Evolutionary conservation across 2,888 invertebrate species (phyloP).

Genomic region (Tetragonula carbonaria): DNA sequence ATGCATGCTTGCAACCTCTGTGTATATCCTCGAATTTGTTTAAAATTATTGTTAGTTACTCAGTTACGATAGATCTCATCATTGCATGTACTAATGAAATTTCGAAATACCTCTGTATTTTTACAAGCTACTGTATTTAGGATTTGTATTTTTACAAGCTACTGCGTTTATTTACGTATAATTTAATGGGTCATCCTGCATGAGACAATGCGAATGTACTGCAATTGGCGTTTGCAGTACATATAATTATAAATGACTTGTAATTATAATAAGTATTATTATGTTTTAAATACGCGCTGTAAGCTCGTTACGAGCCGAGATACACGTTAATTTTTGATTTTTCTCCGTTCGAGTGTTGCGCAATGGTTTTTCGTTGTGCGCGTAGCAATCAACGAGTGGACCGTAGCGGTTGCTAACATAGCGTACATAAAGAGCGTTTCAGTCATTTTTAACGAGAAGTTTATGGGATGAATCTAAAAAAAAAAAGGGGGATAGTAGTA

Average conservation of each 20-base stretch:
- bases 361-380: slow-evolving; percentile 25
- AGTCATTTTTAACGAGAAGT: slow-evolving; percentile 28
- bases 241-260: not conserved
- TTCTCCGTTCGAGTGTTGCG: slow-evolving; percentile 19
- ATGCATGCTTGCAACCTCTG: too few relatives aligned
- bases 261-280: slow-evolving; percentile 39
- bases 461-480: slow-evolving; percentile 1
- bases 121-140: not conserved
- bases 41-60: too few relatives aligned
- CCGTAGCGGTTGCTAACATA: slow-evolving; percentile 35
- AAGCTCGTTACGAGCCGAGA: slow-evolving; percentile 1
- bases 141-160: not conserved
- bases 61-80: too few relatives aligned
- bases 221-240: not conserved
- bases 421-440: slow-evolving; percentile 39
- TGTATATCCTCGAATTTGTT: too few relatives aligned
- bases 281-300: slow-evolving; percentile 17
- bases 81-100: too few relatives aligned
- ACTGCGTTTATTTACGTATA: not conserved
- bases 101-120: not conserved
- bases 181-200: not conserved
- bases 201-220: slow-evolving; percentile 10
- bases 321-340: slow-evolving; percentile 18
- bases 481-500: not conserved
- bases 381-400: slow-evolving; percentile 28